These are phyloP conservation scores for Trachymyrmex septentrionalis DNA, from an alignment of 1,140 invertebrate genomes.

Conservation along the genomic window DNA sequence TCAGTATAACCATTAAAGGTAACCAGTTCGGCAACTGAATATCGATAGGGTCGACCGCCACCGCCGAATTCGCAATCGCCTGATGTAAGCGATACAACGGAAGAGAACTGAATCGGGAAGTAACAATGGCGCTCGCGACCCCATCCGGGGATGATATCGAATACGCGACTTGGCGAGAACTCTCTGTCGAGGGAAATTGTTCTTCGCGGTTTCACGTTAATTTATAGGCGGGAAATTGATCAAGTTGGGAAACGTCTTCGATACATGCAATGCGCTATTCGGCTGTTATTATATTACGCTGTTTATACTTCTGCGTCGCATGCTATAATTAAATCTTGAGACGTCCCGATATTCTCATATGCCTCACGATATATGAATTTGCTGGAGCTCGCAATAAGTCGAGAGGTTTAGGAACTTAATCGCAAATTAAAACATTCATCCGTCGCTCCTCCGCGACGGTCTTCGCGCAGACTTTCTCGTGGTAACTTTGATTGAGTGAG, in stretches of 20 bases:
- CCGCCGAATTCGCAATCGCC: slow-evolving; percentile 30
- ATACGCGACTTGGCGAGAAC: slow-evolving; percentile 22
- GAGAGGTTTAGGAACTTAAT: slow-evolving; percentile 49
- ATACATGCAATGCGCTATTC: background rate
- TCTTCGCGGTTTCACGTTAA: slow-evolving; percentile 22
- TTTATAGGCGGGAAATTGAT: background rate
- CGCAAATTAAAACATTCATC: slow-evolving; percentile 56
- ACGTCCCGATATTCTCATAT: background rate
- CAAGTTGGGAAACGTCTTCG: background rate
- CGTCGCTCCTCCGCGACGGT: slow-evolving; percentile 24
- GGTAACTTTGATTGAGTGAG: slow-evolving; percentile 63
- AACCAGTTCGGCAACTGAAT: slow-evolving; percentile 35
- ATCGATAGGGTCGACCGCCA: slow-evolving; percentile 50
- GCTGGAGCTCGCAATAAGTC: background rate
- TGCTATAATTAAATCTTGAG: background rate
- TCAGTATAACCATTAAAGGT: slow-evolving; percentile 72
- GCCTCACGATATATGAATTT: background rate
- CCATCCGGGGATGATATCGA: slow-evolving; percentile 28
- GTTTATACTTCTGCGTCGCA: background rate
- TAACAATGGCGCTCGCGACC: slow-evolving; percentile 22
- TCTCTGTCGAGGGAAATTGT: slow-evolving; percentile 11
- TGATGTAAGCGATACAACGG: slow-evolving; percentile 54
- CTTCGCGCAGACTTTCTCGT: slow-evolving; percentile 31
- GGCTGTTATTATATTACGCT: no score
- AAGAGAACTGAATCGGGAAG: slow-evolving; percentile 41